Conservation (phyloP, 2,113 vertebrate genomes). For the Mesoclemmys tuberculata region DNA sequence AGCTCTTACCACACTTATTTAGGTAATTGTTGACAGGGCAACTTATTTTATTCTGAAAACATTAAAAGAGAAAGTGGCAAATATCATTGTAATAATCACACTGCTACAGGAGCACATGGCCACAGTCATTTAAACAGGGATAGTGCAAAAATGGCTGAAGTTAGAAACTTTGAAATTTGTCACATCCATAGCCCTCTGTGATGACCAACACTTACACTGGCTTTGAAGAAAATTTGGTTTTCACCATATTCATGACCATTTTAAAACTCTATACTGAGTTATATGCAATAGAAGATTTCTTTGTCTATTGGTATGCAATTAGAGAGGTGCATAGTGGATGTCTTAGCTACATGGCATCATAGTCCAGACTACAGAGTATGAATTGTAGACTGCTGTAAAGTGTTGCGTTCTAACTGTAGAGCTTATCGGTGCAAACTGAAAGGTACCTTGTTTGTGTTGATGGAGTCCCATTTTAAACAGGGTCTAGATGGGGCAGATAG, state of each 20-base stretch:
- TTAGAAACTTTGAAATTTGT: slow-evolving; percentile 41
- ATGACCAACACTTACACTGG: slow-evolving; percentile 9
- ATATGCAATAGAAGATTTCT: slow-evolving; percentile 40
- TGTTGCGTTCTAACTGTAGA: too few species aligned
- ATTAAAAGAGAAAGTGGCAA: slow-evolving; percentile 58
- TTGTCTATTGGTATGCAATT: slow-evolving; percentile 62
- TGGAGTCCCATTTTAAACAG: background rate
- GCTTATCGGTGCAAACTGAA: too few species aligned
- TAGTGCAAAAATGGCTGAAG: slow-evolving; percentile 30
- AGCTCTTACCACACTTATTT: slow-evolving; percentile 15
- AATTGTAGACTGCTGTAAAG: too few species aligned
- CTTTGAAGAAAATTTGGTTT: slow-evolving; percentile 42
- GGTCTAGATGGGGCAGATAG: background rate
- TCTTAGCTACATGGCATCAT: too few species aligned
- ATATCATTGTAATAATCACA: slow-evolving; percentile 46
- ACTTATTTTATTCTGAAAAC: slow-evolving; percentile 59
- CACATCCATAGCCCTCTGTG: background rate
- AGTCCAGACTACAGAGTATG: too few species aligned
- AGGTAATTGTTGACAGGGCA: slow-evolving; percentile 59
- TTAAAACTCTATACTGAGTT: slow-evolving; percentile 52
- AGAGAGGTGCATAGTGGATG: slow-evolving; percentile 36
- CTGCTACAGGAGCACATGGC: slow-evolving; percentile 48
- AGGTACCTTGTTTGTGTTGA: too few species aligned
- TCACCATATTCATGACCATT: background rate
- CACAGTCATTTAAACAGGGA: background rate